A percentile compares a stretch with the other conserved stretches of the same genome.
Evolutionary conservation across 2,888 invertebrate species (phyloP).

Genomic region (Macrosiphum euphorbiae): DNA sequence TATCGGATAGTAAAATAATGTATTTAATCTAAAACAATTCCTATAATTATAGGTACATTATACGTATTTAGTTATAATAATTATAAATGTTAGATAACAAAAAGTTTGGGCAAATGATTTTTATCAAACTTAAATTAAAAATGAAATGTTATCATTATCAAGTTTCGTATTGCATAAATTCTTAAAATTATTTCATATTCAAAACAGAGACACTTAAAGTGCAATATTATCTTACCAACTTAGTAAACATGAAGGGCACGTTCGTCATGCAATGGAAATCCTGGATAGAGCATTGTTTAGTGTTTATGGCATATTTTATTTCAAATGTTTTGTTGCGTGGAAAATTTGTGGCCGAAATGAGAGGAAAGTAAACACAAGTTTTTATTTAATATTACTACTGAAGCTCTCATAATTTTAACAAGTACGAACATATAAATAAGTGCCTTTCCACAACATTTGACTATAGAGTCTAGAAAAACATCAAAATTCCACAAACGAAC

Average conservation of each 20-base stretch:
- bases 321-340: neutral
- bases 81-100: neutral
- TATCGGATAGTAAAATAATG: neutral
- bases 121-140: neutral
- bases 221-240: neutral
- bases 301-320: neutral
- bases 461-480: neutral
- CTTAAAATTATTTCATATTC: neutral
- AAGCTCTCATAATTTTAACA: constrained; percentile 9
- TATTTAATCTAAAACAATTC: neutral
- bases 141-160: neutral
- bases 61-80: neutral
- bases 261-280: neutral
- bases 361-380: neutral
- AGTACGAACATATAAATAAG: neutral
- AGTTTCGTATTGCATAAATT: neutral
- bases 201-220: neutral
- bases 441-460: neutral
- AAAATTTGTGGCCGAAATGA: neutral
- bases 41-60: neutral
- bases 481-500: neutral
- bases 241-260: neutral
- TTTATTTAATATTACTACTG: neutral
- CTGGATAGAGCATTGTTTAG: neutral
- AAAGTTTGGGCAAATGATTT: neutral